A percentile compares a stretch with the other conserved stretches of the same genome.
Evolutionary conservation across 1,140 invertebrate genomes (phyloP).

Genomic region (Phenacoccus solenopsis): DNA sequence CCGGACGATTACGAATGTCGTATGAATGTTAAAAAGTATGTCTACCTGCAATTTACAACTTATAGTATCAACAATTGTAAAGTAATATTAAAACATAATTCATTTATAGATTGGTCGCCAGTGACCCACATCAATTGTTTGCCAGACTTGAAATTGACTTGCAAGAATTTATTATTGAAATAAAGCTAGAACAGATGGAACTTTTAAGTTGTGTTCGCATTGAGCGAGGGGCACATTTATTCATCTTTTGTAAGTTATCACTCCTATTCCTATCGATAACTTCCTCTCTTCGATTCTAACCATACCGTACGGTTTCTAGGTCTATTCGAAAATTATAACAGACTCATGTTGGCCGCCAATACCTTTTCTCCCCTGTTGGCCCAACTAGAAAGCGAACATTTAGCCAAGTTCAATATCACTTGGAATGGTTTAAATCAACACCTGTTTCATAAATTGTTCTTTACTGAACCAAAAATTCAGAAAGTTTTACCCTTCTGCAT

Average conservation of each 20-base stretch:
- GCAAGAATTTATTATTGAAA: slow-evolving; percentile 47
- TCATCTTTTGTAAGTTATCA: slow-evolving; percentile 39
- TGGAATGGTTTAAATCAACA: slow-evolving; percentile 51
- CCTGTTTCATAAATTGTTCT: slow-evolving; percentile 48
- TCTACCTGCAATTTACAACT: too few species aligned
- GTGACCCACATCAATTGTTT: slow-evolving; percentile 47
- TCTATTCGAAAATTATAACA: slow-evolving; percentile 46
- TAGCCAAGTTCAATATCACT: slow-evolving; percentile 44
- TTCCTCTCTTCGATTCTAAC: neutral
- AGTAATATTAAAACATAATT: too few species aligned
- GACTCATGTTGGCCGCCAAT: slow-evolving; percentile 42
- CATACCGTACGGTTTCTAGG: too few species aligned
- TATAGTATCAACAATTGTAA: too few species aligned
- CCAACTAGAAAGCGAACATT: slow-evolving; percentile 41
- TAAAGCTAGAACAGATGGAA: slow-evolving; percentile 45
- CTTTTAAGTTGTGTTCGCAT: slow-evolving; percentile 36
- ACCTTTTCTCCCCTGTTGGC: slow-evolving; percentile 42
- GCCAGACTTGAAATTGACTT: slow-evolving; percentile 45
- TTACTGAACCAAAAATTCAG: slow-evolving; percentile 35
- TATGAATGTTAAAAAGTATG: slow-evolving; percentile 30
- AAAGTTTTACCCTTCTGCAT: slow-evolving; percentile 2
- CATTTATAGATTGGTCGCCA: slow-evolving; percentile 40
- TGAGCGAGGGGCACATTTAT: slow-evolving; percentile 38
- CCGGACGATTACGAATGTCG: slow-evolving; percentile 27
- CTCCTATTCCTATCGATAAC: neutral